phyloP scores from a whole-genome alignment of 1,140 invertebrate genomes.

The Saccostrea echinata region DNA sequence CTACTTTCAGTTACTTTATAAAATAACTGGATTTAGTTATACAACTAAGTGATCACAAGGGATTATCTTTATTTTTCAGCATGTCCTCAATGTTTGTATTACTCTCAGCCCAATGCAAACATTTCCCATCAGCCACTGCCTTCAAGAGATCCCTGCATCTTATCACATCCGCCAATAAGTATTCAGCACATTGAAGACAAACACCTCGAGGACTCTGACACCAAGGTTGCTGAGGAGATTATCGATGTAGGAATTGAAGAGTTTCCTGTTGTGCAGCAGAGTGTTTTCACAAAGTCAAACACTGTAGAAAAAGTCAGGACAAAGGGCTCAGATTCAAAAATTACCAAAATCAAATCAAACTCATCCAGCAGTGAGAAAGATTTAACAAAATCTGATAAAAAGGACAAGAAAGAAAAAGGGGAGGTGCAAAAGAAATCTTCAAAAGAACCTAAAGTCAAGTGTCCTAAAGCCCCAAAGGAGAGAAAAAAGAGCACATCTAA shows the following conservation, averaged over 20 bases:
- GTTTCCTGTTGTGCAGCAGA: constrained; percentile 19
- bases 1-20: too few species aligned
- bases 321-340: not conserved
- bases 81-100: constrained; percentile 50
- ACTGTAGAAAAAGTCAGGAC: not conserved
- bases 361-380: not conserved
- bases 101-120: constrained; percentile 37
- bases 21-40: too few species aligned
- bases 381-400: not conserved
- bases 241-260: constrained; percentile 46
- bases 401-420: not conserved
- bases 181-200: constrained; percentile 39
- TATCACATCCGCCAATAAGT: constrained; percentile 40
- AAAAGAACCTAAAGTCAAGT: not conserved
- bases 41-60: not conserved
- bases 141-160: constrained; percentile 42
- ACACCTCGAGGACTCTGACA: constrained; percentile 27
- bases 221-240: constrained; percentile 43
- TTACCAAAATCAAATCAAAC: constrained; percentile 12
- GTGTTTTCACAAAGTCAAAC: constrained; percentile 3
- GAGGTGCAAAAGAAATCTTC: not conserved
- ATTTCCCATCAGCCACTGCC: constrained; percentile 50
- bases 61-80: constrained; percentile 36
- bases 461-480: not conserved
- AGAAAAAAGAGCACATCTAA: constrained; percentile 35